These are phyloP conservation scores for Pseudomyrmex pallidus DNA, from an alignment of 1,140 invertebrate genomes.

Conservation along the genomic window DNA sequence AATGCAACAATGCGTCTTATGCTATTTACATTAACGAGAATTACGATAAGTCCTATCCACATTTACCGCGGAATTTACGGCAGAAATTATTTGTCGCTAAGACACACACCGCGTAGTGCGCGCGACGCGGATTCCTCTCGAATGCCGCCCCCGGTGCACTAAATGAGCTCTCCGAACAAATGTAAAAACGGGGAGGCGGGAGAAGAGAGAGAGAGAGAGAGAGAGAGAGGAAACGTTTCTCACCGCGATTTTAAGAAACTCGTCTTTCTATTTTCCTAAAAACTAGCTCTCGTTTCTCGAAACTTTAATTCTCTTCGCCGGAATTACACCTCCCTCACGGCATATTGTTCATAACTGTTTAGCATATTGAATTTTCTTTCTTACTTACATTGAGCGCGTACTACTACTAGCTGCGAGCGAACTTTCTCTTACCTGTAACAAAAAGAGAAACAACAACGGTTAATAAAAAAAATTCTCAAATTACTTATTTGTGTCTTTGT, in stretches of 20 bases:
- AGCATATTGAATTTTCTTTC: slow-evolving; percentile 16
- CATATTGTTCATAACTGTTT: neutral
- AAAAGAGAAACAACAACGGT: slow-evolving; percentile 33
- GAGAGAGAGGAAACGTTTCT: neutral
- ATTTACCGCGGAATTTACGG: slow-evolving; percentile 48
- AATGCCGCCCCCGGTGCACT: slow-evolving; percentile 2
- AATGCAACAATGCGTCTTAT: slow-evolving; percentile 61
- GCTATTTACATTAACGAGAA: slow-evolving; percentile 62
- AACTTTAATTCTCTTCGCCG: slow-evolving; percentile 38
- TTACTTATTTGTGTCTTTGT: neutral
- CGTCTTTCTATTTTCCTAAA: neutral
- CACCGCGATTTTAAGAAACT: slow-evolving; percentile 22
- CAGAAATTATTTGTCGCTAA: slow-evolving; percentile 54
- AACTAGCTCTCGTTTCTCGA: slow-evolving; percentile 29
- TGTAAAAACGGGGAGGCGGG: neutral
- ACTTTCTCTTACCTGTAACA: slow-evolving; percentile 44
- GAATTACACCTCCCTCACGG: slow-evolving; percentile 31
- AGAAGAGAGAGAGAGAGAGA: neutral
- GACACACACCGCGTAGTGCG: neutral
- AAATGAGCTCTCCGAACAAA: slow-evolving; percentile 34
- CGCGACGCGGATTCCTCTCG: slow-evolving; percentile 5
- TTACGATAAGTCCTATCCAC: slow-evolving; percentile 55
- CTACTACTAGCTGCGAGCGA: no score
- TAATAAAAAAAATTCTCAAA: slow-evolving; percentile 17
- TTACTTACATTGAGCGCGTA: slow-evolving; percentile 24